phyloP scores from a whole-genome alignment of 2,888 invertebrate species.

The Euplagia quadripunctaria region DNA sequence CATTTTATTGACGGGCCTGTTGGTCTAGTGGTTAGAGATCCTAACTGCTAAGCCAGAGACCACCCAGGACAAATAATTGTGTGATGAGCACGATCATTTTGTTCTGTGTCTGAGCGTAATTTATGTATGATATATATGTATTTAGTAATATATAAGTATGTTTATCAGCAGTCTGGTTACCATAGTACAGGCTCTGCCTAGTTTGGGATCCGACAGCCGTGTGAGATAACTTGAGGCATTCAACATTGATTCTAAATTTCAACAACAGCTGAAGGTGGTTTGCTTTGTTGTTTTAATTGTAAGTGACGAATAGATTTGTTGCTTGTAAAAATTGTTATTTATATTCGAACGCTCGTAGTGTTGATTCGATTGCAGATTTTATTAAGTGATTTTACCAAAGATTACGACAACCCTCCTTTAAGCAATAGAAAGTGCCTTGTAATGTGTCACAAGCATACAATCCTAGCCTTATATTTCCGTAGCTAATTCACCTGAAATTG shows the following conservation, averaged over 20 bases:
- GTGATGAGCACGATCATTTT: too few species aligned
- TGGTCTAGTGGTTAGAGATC: too few species aligned
- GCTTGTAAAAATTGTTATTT: background rate
- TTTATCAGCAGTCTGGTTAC: too few species aligned
- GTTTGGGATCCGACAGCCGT: too few species aligned
- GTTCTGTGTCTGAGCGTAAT: too few species aligned
- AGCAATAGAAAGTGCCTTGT: conserved; percentile 50
- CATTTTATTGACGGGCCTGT: too few species aligned
- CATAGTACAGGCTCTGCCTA: too few species aligned
- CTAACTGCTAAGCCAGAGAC: too few species aligned
- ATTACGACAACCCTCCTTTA: conserved; percentile 42
- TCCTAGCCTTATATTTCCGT: background rate
- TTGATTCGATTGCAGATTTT: background rate
- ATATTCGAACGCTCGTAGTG: background rate
- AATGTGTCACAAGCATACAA: conserved; percentile 5
- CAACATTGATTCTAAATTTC: too few species aligned
- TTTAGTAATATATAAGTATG: too few species aligned
- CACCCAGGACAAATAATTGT: background rate
- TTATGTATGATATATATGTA: too few species aligned
- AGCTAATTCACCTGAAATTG: background rate
- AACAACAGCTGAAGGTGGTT: background rate
- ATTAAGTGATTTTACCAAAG: conserved; percentile 51
- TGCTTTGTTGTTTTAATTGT: background rate
- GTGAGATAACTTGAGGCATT: too few species aligned
- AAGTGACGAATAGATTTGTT: background rate